Evolutionary conservation across 23 tunicate species (phyloP).

Genomic region (Halocynthia aurantium): DNA sequence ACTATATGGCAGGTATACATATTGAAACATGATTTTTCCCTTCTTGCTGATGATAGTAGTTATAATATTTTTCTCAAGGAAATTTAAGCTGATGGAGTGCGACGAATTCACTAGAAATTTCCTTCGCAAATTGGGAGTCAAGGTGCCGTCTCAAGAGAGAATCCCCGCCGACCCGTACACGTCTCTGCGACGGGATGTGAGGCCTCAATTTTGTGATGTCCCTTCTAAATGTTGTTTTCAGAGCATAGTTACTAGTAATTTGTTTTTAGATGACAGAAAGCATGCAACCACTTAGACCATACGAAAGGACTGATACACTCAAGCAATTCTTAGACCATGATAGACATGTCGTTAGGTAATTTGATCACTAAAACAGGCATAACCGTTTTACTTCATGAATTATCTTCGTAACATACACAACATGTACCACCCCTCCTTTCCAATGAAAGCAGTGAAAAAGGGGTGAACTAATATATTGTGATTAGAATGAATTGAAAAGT

Average conservation of each 20-base stretch:
- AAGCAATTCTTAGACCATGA: conserved; percentile 93
- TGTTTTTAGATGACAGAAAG: conserved; percentile 60
- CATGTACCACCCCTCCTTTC: no score
- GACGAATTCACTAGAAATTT: conserved; percentile 94
- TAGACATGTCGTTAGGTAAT: conserved; percentile 68
- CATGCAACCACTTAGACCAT: conserved; percentile 93
- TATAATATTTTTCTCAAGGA: conserved; percentile 24
- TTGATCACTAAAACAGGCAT: not conserved
- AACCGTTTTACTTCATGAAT: not conserved
- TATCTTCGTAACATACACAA: no score
- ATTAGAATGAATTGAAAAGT: no score
- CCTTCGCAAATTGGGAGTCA: conserved; percentile 73
- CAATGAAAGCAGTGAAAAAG: no score
- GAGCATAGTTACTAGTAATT: not conserved
- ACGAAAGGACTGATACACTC: conserved; percentile 89
- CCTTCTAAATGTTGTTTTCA: not conserved
- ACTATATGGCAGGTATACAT: conserved; percentile 78
- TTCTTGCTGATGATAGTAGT: not conserved
- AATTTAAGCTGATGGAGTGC: conserved; percentile 82
- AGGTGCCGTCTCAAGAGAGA: conserved; percentile 39
- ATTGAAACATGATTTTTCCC: not conserved
- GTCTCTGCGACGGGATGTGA: conserved; percentile 52
- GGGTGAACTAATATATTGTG: no score
- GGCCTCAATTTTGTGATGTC: not conserved
- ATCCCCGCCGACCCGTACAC: conserved; percentile 81